A percentile compares a stretch with the other conserved stretches of the same genome.
These are phyloP conservation scores for Athripsodes cinereus DNA, from an alignment of 2,888 invertebrate genomes.

Conservation along the genomic window DNA sequence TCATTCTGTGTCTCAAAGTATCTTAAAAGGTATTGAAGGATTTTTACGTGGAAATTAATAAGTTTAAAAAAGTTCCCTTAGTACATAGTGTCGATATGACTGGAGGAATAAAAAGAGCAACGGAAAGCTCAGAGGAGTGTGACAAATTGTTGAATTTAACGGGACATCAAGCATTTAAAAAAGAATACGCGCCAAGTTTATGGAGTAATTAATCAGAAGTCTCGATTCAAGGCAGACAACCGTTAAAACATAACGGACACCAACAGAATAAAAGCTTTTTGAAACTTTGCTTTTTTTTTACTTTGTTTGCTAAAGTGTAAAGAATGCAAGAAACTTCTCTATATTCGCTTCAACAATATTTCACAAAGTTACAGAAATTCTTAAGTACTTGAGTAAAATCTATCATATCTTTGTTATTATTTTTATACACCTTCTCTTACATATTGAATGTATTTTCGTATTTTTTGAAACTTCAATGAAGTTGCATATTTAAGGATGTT, in stretches of 20 bases:
- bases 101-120: background rate
- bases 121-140: background rate
- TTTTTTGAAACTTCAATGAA: no score
- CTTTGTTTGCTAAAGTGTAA: background rate
- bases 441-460: no score
- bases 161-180: background rate
- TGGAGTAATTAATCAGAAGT: conserved; percentile 2
- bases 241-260: conserved; percentile 1
- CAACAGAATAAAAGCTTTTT: background rate
- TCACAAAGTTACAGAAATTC: no score
- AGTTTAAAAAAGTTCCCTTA: no score
- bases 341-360: background rate
- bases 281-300: background rate
- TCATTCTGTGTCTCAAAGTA: no score
- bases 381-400: no score
- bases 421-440: no score
- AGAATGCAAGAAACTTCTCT: background rate
- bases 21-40: no score
- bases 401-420: no score
- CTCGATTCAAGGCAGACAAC: background rate
- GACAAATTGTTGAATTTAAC: background rate
- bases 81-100: no score
- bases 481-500: no score
- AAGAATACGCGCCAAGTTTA: background rate
- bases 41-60: no score